phyloP scores from a whole-genome alignment of 2,797 vertebrate species.

The Microcaecilia unicolor region DNA sequence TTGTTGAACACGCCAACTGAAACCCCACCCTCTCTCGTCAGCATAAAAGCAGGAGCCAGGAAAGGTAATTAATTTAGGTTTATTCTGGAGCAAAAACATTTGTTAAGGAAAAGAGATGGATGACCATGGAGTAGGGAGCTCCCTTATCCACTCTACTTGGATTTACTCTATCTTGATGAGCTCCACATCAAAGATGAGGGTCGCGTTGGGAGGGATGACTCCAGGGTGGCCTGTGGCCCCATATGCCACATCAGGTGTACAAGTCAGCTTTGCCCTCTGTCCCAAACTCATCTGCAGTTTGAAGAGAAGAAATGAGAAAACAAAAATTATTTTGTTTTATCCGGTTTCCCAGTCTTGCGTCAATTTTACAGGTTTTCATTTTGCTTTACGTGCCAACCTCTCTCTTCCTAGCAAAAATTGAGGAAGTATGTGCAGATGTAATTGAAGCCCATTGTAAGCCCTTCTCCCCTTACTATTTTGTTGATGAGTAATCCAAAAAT shows the following conservation, averaged over 20 bases:
- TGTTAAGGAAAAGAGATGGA: conserved; percentile 20
- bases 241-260: conserved; percentile 92
- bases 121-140: conserved; percentile 19
- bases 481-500: too few relatives aligned
- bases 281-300: conserved; percentile 86
- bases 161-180: conserved; percentile 90
- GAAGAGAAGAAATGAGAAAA: conserved; percentile 26
- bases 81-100: conserved; percentile 20
- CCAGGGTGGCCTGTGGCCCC: conserved; percentile 90
- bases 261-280: conserved; percentile 94
- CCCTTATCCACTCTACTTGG: conserved; percentile 16
- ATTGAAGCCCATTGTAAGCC: too few relatives aligned
- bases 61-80: not conserved
- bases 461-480: too few relatives aligned
- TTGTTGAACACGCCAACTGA: conserved; percentile 26
- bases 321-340: not conserved
- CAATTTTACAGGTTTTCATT: too few relatives aligned
- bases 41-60: conserved; percentile 44
- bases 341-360: too few relatives aligned
- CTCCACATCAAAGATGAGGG: conserved; percentile 95
- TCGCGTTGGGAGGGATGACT: conserved; percentile 94
- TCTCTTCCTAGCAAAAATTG: too few relatives aligned
- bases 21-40: too few relatives aligned
- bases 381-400: too few relatives aligned
- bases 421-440: too few relatives aligned